phyloP scores from a whole-genome alignment of 2,113 vertebrate genomes.

The Tapirus terrestris region DNA sequence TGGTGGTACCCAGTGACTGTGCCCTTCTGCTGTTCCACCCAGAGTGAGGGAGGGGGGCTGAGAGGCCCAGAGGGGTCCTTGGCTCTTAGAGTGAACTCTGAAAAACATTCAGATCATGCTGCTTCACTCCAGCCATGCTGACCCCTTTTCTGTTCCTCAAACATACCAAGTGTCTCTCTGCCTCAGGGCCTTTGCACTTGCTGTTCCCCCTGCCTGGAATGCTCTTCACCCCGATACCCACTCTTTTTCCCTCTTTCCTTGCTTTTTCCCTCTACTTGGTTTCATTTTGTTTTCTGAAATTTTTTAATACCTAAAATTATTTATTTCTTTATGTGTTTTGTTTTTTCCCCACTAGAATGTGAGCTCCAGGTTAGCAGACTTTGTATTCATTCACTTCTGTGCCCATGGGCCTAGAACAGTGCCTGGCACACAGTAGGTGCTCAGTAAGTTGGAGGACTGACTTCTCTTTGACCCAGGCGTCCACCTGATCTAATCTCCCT shows the following conservation, averaged over 20 bases:
- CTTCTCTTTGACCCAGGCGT: not conserved
- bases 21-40: not conserved
- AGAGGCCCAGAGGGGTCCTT: too few species aligned
- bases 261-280: not conserved
- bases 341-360: not conserved
- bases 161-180: fast-evolving
- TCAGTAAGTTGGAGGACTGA: not conserved
- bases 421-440: not conserved
- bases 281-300: not conserved
- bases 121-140: fast-evolving
- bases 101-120: too few species aligned
- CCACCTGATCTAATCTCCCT: not conserved
- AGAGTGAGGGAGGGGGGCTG: not conserved
- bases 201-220: not conserved
- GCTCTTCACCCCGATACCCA: not conserved
- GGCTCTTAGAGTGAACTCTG: not conserved
- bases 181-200: not conserved
- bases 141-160: not conserved
- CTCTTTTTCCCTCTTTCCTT: too few species aligned
- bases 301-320: not conserved
- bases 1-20: too few species aligned
- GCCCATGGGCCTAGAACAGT: too few species aligned
- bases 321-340: not conserved
- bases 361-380: not conserved
- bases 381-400: not conserved